Evolutionary conservation across 30 jellyfish, hydroid and myxozoan genomes (phyloP).

Genomic region (Hydractinia echinata): DNA sequence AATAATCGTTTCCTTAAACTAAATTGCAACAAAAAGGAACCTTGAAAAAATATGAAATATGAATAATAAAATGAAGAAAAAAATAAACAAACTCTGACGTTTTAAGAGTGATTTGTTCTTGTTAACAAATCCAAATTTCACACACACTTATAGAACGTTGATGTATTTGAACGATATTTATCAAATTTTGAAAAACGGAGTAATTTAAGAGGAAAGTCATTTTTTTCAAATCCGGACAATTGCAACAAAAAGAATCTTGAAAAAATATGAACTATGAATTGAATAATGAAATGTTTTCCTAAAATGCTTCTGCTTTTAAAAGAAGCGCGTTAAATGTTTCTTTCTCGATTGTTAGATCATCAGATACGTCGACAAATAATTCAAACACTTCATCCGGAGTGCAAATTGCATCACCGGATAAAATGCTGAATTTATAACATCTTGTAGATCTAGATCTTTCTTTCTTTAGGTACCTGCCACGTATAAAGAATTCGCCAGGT

Average conservation of each 20-base stretch:
- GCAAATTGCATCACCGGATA: background rate
- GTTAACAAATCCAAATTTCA: no score
- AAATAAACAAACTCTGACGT: no score
- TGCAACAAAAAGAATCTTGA: background rate
- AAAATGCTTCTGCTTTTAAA: background rate
- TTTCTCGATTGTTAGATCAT: background rate
- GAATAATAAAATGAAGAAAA: no score
- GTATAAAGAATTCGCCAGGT: background rate
- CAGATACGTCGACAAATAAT: background rate
- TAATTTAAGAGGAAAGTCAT: background rate
- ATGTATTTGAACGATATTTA: background rate
- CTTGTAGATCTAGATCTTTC: background rate
- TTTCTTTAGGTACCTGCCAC: background rate
- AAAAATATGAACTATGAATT: background rate
- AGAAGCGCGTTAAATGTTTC: constrained; percentile 1
- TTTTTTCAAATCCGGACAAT: background rate
- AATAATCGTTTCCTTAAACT: no score
- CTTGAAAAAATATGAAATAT: no score
- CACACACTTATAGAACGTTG: no score
- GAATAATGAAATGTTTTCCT: background rate
- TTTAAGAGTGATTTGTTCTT: no score
- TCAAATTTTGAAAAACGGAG: background rate
- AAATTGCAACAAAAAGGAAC: no score
- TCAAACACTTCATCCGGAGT: background rate
- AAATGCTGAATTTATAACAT: background rate